Evolutionary conservation across 1,140 invertebrate genomes (phyloP).

Genomic region (Sitodiplosis mosellana): DNA sequence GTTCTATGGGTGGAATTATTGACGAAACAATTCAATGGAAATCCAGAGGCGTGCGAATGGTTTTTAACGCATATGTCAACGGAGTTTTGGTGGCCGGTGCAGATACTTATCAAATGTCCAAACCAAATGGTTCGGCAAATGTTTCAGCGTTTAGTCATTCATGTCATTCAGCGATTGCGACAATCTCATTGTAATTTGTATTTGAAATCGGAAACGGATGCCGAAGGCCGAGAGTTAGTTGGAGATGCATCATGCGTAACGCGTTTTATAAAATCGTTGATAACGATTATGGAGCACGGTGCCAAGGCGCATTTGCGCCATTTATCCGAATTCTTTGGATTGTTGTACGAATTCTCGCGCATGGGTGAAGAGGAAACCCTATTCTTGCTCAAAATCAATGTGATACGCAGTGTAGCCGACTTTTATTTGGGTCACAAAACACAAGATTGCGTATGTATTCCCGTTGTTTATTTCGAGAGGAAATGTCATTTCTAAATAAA

Average conservation of each 20-base stretch:
- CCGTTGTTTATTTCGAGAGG: background rate
- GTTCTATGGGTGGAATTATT: constrained; percentile 89
- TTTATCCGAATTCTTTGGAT: constrained; percentile 79
- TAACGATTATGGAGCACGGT: constrained; percentile 77
- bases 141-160: constrained; percentile 82
- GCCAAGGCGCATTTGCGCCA: constrained; percentile 72
- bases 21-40: constrained; percentile 85
- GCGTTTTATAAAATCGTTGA: constrained; percentile 71
- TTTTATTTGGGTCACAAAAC: constrained; percentile 73
- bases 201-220: constrained; percentile 46
- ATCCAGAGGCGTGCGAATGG: constrained; percentile 79
- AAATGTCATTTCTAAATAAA: background rate
- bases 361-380: constrained; percentile 85
- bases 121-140: constrained; percentile 91
- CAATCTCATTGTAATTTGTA: constrained; percentile 54
- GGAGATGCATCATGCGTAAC: constrained; percentile 79
- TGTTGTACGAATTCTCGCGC: constrained; percentile 83
- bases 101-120: constrained; percentile 86
- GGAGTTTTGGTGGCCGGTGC: constrained; percentile 87
- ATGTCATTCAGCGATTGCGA: constrained; percentile 76
- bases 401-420: constrained; percentile 74
- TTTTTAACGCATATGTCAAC: constrained; percentile 82
- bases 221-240: constrained; percentile 44
- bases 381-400: constrained; percentile 68
- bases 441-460: constrained; percentile 19